Evolutionary conservation across 2,113 vertebrate species (phyloP).

Genomic region (Nibea albiflora): DNA sequence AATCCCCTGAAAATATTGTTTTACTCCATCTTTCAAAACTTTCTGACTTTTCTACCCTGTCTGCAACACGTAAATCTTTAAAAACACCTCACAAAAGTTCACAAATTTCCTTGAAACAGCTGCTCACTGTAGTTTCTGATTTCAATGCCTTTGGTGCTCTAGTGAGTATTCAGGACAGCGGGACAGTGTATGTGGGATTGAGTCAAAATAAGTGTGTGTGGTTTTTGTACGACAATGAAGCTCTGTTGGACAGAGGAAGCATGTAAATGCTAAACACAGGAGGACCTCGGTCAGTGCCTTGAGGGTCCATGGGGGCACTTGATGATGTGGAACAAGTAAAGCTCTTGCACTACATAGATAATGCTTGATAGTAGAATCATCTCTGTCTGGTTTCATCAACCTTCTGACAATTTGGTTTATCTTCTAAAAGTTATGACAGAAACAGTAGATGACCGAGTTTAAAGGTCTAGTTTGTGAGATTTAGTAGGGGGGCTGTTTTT

Average conservation of each 20-base stretch:
- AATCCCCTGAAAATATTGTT: background rate
- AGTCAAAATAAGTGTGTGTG: no score
- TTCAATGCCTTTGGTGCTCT: background rate
- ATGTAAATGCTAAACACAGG: background rate
- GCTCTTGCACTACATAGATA: no score
- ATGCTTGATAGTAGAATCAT: no score
- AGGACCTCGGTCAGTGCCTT: background rate
- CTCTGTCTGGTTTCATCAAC: no score
- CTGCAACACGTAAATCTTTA: background rate
- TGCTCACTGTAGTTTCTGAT: background rate
- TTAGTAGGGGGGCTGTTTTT: no score
- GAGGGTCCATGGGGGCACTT: background rate
- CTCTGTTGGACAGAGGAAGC: background rate
- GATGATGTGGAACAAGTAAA: background rate
- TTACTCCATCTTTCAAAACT: background rate
- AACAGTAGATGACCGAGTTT: no score
- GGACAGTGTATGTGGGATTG: background rate
- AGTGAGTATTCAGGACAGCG: background rate
- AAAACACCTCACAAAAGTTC: background rate
- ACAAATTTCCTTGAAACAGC: background rate
- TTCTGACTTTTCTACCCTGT: background rate
- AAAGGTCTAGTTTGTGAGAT: no score
- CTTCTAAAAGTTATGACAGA: no score
- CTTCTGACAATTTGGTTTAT: no score
- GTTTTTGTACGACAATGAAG: no score